A percentile compares a stretch with the other conserved stretches of the same genome.
Evolutionary conservation across 1,140 invertebrate species (phyloP).

Genomic region (Lethrus apterus): DNA sequence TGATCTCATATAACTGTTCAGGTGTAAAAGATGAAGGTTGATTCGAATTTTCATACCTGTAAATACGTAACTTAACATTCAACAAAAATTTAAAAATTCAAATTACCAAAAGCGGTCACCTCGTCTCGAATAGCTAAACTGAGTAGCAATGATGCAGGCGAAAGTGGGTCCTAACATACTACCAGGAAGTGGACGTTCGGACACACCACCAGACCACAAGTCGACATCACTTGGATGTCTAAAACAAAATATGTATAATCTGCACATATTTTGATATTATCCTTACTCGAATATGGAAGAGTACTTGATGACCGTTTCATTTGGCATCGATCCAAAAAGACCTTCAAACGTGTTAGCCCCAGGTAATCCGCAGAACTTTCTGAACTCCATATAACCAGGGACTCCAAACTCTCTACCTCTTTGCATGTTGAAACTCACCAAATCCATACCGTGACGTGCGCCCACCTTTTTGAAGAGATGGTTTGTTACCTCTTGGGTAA

Average conservation of each 20-base stretch:
- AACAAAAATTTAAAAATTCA: slow-evolving; percentile 15
- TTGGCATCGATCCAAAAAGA: slow-evolving; percentile 80
- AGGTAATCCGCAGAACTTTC: slow-evolving; percentile 84
- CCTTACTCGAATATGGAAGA: slow-evolving; percentile 67
- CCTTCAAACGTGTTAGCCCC: slow-evolving; percentile 76
- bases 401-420: slow-evolving; percentile 86
- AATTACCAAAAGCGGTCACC: slow-evolving; percentile 89
- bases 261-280: slow-evolving; percentile 2
- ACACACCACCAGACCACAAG: slow-evolving; percentile 89
- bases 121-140: slow-evolving; percentile 82
- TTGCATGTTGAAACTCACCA: slow-evolving; percentile 93
- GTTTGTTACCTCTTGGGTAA: slow-evolving; percentile 88
- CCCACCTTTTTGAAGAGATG: slow-evolving; percentile 81
- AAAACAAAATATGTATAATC: slow-evolving; percentile 20
- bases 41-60: slow-evolving; percentile 79
- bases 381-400: slow-evolving; percentile 87
- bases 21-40: slow-evolving; percentile 86
- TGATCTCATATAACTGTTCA: slow-evolving; percentile 85
- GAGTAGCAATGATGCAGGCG: slow-evolving; percentile 92
- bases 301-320: slow-evolving; percentile 76
- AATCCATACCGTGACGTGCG: slow-evolving; percentile 74
- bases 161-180: slow-evolving; percentile 93
- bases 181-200: slow-evolving; percentile 75
- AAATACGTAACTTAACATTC: neutral
- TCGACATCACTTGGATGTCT: slow-evolving; percentile 82